Percentiles rank a stretch among this genome's conserved stretches.
Conservation (phyloP, 2,797 vertebrate genomes). For the Picus viridis region DNA sequence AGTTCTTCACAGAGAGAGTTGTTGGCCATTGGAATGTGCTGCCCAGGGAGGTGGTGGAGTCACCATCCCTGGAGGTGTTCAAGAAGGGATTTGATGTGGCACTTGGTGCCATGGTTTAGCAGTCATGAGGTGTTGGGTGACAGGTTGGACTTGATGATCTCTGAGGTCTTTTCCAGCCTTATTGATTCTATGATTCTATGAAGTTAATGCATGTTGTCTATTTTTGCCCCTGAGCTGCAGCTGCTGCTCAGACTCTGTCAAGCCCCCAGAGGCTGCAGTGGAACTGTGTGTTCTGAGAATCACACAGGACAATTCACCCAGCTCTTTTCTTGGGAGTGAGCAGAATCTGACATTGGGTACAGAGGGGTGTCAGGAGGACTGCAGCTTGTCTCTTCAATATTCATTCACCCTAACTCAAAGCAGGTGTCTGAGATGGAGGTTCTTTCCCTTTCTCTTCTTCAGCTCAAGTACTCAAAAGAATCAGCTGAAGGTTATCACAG, state of each 20-base stretch:
- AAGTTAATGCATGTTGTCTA: no score
- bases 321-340: background rate
- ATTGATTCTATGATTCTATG: no score
- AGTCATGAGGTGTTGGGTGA: no score
- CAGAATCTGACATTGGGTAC: background rate
- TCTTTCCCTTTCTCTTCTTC: background rate
- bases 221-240: background rate
- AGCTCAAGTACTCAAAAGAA: background rate
- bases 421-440: background rate
- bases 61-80: no score
- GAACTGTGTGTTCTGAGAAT: background rate
- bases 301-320: background rate
- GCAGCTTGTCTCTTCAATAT: background rate
- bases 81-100: no score
- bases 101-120: no score
- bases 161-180: no score
- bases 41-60: no score
- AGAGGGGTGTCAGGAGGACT: background rate
- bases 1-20: no score
- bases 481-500: background rate
- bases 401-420: no score
- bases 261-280: background rate
- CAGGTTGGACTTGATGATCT: no score
- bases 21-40: no score
- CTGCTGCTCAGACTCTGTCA: background rate